A percentile compares a stretch with the other conserved stretches of the same genome.
Evolutionary conservation across 1,140 invertebrate species (phyloP).

Genomic region (Calephelis nemesis): DNA sequence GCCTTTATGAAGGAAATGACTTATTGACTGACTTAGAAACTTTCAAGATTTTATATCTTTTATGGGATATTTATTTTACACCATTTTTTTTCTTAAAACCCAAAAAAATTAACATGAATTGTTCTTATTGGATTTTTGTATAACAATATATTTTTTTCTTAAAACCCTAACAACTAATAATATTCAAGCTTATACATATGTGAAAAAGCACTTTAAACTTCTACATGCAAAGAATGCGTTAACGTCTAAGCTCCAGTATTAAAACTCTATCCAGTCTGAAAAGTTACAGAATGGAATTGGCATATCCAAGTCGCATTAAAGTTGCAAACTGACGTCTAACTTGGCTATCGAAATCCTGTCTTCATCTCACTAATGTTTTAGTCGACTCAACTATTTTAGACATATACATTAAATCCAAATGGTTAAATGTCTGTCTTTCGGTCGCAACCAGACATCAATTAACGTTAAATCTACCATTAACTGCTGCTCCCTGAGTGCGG

Average conservation of each 20-base stretch:
- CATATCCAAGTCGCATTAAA: conserved; percentile 39
- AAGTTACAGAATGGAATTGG: conserved; percentile 43
- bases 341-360: conserved; percentile 7
- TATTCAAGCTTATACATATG: not conserved
- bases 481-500: too few relatives aligned
- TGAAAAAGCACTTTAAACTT: not conserved
- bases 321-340: conserved; percentile 15
- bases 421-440: not conserved
- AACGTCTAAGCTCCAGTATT: conserved; percentile 7
- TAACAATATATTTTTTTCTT: too few relatives aligned
- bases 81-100: too few relatives aligned
- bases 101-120: too few relatives aligned
- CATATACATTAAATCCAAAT: not conserved
- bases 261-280: conserved; percentile 25
- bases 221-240: not conserved
- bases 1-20: too few relatives aligned
- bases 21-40: too few relatives aligned
- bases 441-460: too few relatives aligned
- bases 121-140: too few relatives aligned
- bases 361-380: conserved; percentile 2
- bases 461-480: too few relatives aligned
- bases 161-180: not conserved
- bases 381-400: conserved; percentile 3
- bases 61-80: too few relatives aligned
- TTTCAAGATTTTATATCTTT: too few relatives aligned